Evolutionary conservation across 1,140 invertebrate species (phyloP).

Genomic region (Drosophila oshimai): DNA sequence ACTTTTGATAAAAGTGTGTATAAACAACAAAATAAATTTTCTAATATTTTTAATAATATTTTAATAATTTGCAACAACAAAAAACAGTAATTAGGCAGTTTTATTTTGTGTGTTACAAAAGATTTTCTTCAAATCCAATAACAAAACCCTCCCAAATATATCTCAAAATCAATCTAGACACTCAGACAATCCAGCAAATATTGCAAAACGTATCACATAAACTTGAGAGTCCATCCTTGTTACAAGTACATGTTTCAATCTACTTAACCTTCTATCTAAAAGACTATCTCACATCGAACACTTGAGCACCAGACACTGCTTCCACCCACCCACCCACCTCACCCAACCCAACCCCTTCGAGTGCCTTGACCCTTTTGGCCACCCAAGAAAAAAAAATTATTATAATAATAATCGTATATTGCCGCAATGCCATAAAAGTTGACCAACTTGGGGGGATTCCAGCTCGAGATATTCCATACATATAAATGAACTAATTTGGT

Average conservation of each 20-base stretch:
- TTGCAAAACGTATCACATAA: constrained; percentile 10
- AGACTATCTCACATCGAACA: constrained; percentile 13
- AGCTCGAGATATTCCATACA: constrained; percentile 25
- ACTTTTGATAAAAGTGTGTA: no score
- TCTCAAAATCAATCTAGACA: background rate
- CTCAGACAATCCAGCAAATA: background rate
- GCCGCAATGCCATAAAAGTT: constrained; percentile 68
- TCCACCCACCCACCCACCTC: background rate
- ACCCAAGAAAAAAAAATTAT: constrained; percentile 3
- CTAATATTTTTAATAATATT: no score
- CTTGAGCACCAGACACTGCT: constrained; percentile 13
- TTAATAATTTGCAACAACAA: no score
- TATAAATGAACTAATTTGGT: constrained; percentile 74
- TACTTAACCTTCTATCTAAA: constrained; percentile 24
- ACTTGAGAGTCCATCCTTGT: constrained; percentile 6
- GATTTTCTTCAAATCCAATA: background rate
- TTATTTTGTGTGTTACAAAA: no score
- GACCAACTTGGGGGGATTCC: constrained; percentile 44
- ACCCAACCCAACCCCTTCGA: background rate
- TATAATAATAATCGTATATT: constrained; percentile 45
- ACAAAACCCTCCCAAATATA: background rate
- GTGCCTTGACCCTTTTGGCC: constrained; percentile 39
- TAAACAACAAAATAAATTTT: no score
- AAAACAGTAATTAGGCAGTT: no score
- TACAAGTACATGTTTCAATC: constrained; percentile 3